Conservation (phyloP, 1,140 invertebrate species). For the Glomeris maerens region DNA sequence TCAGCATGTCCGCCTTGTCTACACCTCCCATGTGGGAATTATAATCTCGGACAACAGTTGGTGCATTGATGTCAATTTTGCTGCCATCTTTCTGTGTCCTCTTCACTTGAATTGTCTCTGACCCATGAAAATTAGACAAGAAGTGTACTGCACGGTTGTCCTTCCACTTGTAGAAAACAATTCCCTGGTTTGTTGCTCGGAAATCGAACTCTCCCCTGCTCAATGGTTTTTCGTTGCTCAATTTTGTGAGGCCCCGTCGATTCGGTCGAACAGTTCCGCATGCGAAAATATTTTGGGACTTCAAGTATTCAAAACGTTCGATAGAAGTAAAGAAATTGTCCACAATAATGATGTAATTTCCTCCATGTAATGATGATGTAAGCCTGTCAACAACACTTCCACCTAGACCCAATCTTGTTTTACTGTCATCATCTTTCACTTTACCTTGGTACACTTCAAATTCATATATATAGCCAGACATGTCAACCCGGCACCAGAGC, state of each 20-base stretch:
- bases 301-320: conserved; percentile 24
- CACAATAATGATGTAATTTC: conserved; percentile 25
- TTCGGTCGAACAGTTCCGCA: conserved; percentile 28
- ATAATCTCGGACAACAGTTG: conserved; percentile 20
- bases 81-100: conserved; percentile 12
- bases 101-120: conserved; percentile 12
- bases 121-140: conserved; percentile 28
- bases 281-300: conserved; percentile 24
- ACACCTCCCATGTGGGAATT: conserved; percentile 23
- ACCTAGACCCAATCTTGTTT: conserved; percentile 14
- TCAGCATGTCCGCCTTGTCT: conserved; percentile 28
- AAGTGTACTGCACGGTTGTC: conserved; percentile 29
- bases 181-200: conserved; percentile 9
- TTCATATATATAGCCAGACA: conserved; percentile 28
- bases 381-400: neutral
- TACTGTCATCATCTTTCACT: conserved; percentile 19
- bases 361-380: neutral
- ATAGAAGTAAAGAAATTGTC: conserved; percentile 32
- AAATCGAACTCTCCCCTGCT: conserved; percentile 18
- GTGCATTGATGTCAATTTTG: conserved; percentile 12
- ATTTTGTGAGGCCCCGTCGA: conserved; percentile 17
- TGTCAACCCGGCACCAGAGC: conserved; percentile 23
- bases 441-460: conserved; percentile 35
- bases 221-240: conserved; percentile 16
- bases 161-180: conserved; percentile 27